Evolutionary conservation across 2,113 vertebrate species (phyloP), one percentile per base, ranked within the genome.

Genomic region (Trinectes maculatus): DNA sequence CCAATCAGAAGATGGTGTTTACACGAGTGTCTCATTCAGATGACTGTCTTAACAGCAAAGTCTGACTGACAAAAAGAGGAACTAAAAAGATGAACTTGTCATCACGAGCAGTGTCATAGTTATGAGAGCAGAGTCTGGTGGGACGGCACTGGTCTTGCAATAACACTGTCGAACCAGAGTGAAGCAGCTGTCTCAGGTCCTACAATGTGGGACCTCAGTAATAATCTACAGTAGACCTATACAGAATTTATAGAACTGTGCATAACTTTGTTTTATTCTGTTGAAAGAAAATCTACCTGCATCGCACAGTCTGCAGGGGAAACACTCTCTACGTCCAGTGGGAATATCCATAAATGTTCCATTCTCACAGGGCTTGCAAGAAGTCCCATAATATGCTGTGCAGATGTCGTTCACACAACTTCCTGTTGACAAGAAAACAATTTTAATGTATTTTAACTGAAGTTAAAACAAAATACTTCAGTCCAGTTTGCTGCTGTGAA

Each of bases 281-380:
- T n/a, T n/a, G n/a, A n/a, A n/a, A n/a, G n/a, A n/a, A 44, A 36
- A 37, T 47, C 44, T 55, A 59, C 71, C 55, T 44, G 18, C 4
- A 44, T 18, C 13, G 39, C 70, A 79, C 0, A 0, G 16, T 29
- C 10, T 5, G 18, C 80, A 74, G 2, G 9, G 3, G 1, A 1
- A 16, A 18, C 79, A 82, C 0, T 34, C 0, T 15, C 3, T 61
- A 3, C 8, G 36, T 33, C 65, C 74, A 5, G 16, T 78, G 1
- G 33, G 40, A 1, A 13, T 8, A 12, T 71, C 47, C 29, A 58
- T 54, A 6, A 18, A 70, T 1, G 71, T 67, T 44, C 54, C 71
- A 1, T 0, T 33, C 3, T 5, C 1, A 8, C 80, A 71, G 11
- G 44, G 6, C 13, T 31, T 1, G 77, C 74, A 82, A 5, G 25